Evolutionary conservation across 2,113 vertebrate genomes (phyloP), one percentile per base, ranked within the genome.

Genomic region (Catagonus wagneri): DNA sequence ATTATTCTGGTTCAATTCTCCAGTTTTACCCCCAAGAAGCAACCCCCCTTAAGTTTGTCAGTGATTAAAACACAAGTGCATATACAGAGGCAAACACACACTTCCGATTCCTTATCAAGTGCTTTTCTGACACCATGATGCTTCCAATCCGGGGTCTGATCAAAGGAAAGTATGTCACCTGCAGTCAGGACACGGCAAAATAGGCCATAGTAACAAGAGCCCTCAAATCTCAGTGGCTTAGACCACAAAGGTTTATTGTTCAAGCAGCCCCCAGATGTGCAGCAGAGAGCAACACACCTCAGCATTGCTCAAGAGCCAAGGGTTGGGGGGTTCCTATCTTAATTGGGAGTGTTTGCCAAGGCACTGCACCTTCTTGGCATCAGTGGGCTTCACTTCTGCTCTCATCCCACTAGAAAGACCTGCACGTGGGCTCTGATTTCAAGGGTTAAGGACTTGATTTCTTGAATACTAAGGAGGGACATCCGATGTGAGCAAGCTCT

Each of bases 61-160:
- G 39, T 88, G 68, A 88, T 66, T 96, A 61, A 84, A 85, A 78
- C 19, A 34, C 12, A 93, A 84, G n/a, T 44, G 34, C 36, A 25
- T 9, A 39, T 10, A 7, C 15, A 3, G 36, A 3, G 36, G 6
- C 29, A 22, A 13, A 6, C 7, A 74, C 27, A 52, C 22, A n/a
- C n/a, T 68, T 44, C 44, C n/a, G 44, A 95, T 32, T 56, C 79
- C 32, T 34, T 29, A 16, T 34, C n/a, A 25, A 8, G 32, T 23
- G 29, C 1, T 95, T 84, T 89, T 79, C 60, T 9, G 69, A 83
- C 2, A 27, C 9, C 50, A 34, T 52, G 14, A 78, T 56, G 22
- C 13, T 80, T 88, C 22, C 71, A 72, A 78, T 52, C 71, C 72
- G 7, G 66, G 44, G 25, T 66, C 27, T 93, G 34, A 65, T 80